These are phyloP conservation scores for Acleris laterana DNA, from an alignment of 2,888 invertebrate species.

Conservation along the genomic window DNA sequence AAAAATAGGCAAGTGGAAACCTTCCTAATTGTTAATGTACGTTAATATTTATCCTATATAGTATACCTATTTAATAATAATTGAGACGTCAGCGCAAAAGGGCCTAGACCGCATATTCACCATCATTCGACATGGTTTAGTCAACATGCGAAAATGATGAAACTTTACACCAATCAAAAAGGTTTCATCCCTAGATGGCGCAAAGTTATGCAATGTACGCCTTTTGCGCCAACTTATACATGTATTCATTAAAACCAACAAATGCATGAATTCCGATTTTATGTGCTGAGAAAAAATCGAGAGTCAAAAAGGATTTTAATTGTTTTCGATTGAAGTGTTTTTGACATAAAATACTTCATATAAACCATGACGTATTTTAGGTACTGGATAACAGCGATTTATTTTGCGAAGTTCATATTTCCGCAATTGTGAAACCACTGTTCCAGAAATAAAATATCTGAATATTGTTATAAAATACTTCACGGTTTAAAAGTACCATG, in stretches of 20 bases:
- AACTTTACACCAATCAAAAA: constrained; percentile 24
- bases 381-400: constrained; percentile 22
- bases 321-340: background rate
- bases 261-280: constrained; percentile 25
- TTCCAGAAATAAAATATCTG: constrained; percentile 10
- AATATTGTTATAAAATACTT: constrained; percentile 18
- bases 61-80: constrained; percentile 36
- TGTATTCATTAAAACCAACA: constrained; percentile 9
- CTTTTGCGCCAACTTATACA: constrained; percentile 20
- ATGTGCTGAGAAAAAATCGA: constrained; percentile 9
- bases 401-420: constrained; percentile 18
- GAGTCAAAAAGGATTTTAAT: constrained; percentile 14
- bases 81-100: constrained; percentile 31
- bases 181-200: constrained; percentile 27
- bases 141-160: constrained; percentile 2
- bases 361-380: constrained; percentile 14
- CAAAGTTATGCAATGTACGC: constrained; percentile 14
- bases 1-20: constrained; percentile 38
- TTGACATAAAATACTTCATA: constrained; percentile 22
- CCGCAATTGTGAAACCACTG: constrained; percentile 17
- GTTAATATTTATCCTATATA: constrained; percentile 34
- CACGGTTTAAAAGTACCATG: constrained; percentile 8
- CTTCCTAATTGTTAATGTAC: constrained; percentile 35
- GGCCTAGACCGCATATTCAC: constrained; percentile 17
- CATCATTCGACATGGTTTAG: constrained; percentile 23